A percentile compares a stretch with the other conserved stretches of the same genome.
Evolutionary conservation across 2,113 vertebrate species (phyloP).

Genomic region (Polypterus senegalus): DNA sequence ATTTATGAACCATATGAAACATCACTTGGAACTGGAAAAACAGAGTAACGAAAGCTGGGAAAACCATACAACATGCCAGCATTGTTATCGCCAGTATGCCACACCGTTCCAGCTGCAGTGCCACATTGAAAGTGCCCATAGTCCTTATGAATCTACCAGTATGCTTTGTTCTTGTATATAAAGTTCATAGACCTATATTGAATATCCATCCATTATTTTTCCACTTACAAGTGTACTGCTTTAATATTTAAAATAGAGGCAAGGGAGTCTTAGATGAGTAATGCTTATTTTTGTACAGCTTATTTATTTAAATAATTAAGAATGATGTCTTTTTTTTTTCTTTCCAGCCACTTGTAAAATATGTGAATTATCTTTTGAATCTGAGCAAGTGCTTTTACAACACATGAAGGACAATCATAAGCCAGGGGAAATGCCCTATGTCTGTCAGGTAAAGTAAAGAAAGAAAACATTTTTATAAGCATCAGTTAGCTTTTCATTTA

Average conservation of each 20-base stretch:
- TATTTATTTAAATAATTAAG: neutral
- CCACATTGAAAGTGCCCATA: constrained; percentile 94
- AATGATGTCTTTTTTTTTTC: neutral
- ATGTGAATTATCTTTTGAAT: constrained; percentile 93
- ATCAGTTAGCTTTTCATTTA: neutral
- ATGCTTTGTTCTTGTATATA: constrained; percentile 28
- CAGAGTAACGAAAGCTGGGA: constrained; percentile 97
- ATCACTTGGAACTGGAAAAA: constrained; percentile 93
- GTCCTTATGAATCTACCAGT: constrained; percentile 84
- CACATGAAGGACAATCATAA: constrained; percentile 98
- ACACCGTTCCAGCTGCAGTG: constrained; percentile 96
- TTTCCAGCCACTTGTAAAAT: constrained; percentile 88
- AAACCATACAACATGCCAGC: constrained; percentile 94
- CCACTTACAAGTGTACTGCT: too few species aligned
- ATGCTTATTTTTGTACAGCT: too few species aligned
- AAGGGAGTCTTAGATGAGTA: too few species aligned
- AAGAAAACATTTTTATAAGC: neutral
- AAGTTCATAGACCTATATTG: too few species aligned
- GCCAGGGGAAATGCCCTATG: constrained; percentile 96
- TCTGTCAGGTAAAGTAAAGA: constrained; percentile 71
- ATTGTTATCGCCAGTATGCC: constrained; percentile 89
- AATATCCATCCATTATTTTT: too few species aligned
- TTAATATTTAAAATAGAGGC: too few species aligned
- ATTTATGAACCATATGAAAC: constrained; percentile 99
- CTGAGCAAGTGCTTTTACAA: constrained; percentile 88